Base-by-base conservation (phyloP, 2,113 vertebrate genomes). In the Chaetura pelagica region DNA sequence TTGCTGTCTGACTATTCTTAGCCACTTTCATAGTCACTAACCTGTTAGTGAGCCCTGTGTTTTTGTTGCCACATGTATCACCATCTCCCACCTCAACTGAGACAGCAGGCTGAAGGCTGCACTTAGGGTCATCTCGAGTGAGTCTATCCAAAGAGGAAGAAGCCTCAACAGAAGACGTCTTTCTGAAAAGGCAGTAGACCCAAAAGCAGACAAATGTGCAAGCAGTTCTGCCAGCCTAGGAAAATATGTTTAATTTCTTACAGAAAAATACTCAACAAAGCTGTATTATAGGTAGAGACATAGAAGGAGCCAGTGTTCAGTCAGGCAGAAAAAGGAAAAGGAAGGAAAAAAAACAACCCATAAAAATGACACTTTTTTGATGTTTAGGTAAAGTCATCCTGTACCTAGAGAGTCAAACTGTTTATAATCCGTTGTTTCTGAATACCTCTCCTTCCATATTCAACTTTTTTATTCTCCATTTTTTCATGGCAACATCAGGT, bases 401-500 rank as follows among this genome's bases (percentile, higher is more conserved):
- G 35, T 84, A 7, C 5, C 15, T 62, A 44, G 12, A 63, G 9
- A 78, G 3, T 58, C 18, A 67, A 9, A 12, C 7, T 67, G 35
- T 84, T 44, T 54, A 5, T 64, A 68, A 34, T 68, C 54, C 10
- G 2, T 83, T 19, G 2, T 75, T 83, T 76, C 16, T 61, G 13
- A 73, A 73, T 86, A 49, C 32, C 3, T 64, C 34, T 76, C 7
- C 26, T 73, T 86, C 46, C 44, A 38, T 63, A 51, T 29, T 67
- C 0, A 1, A 8, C 6, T 48, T 51, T n/a, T 21, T 52, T 30
- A 13, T 42, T 42, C 13, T 42, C 8, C 3, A 0, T 48, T 71
- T 71, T 62, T 75, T 82, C 12, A 14, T 63, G 9, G 29, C 64
- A 67, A 13, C 7, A 61, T 63, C 24, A 55, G 4, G 79, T 86